Evolutionary conservation across 1,140 invertebrate species (phyloP), one percentile per base, ranked within the genome.

Genomic region (Matsumurasca onukii): DNA sequence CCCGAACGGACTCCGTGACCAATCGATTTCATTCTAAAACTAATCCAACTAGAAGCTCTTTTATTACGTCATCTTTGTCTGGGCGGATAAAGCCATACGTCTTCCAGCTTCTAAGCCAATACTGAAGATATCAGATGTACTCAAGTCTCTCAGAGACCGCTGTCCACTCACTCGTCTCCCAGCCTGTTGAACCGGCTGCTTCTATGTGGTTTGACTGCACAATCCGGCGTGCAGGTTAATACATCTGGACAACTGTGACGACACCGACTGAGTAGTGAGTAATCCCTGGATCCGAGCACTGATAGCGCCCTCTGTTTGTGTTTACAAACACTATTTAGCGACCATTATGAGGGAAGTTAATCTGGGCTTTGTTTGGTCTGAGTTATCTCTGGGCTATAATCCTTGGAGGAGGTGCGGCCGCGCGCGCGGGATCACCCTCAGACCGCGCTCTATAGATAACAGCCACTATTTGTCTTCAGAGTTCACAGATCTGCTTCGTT

Each of bases 311-410:
- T 5, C 55, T 59, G 25, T 39, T 39, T 39, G n/a, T 59, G 55
- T 59, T 59, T 59, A 59, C 25, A 13, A 59, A 59, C 25, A 59
- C 15, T 29, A 24, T 27, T 59, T 27, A 29, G 24, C 15, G 55
- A 29, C 55, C 55, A 59, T 59, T 59, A 59, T 59, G 55, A 59
- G 30, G 49, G 34, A 22, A 52, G 55, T 59, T 59, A 24, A 59
- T 59, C 55, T 24, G 3, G 55, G 25, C 55, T 59, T 59, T 59
- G 55, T 59, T 24, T 59, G 55, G 15, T 5, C 5, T 5, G 34
- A 17, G 17, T 39, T 39, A 39, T 39, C 34, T 39, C 55, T 15
- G 13, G 13, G 25, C 55, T 27, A 59, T 59, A 59, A 59, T 59
- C 55, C 55, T n/a, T 13, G 15, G 2, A 1, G 55, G 22, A 5